These are phyloP conservation scores for Trichogramma pretiosum DNA, from an alignment of 1,140 invertebrate genomes.

Conservation along the genomic window DNA sequence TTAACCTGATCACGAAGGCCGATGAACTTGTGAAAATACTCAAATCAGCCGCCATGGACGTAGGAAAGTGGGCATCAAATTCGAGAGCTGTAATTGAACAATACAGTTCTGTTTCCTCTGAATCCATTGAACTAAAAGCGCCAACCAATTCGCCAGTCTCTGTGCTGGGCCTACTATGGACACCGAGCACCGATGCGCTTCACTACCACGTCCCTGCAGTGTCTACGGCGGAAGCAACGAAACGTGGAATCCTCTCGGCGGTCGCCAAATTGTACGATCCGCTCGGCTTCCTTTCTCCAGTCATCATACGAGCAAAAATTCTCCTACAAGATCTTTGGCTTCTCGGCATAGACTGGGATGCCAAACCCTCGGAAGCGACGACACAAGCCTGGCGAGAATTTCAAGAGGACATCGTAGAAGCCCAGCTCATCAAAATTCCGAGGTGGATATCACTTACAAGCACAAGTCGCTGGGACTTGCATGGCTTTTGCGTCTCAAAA, in stretches of 20 bases:
- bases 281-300: constrained; percentile 9
- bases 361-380: neutral
- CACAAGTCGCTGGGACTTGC: too few species aligned
- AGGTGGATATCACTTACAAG: too few species aligned
- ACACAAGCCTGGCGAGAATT: neutral
- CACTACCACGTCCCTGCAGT: too few species aligned
- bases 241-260: constrained; percentile 12
- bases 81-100: neutral
- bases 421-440: neutral
- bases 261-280: constrained; percentile 19
- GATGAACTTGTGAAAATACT: neutral
- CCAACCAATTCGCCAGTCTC: neutral
- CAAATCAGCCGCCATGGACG: neutral
- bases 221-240: neutral
- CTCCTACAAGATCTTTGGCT: constrained; percentile 13
- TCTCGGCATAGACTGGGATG: constrained; percentile 3
- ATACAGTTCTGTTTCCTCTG: neutral
- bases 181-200: too few species aligned
- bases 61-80: neutral
- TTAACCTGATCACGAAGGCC: neutral
- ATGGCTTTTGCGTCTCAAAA: neutral
- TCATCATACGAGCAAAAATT: constrained; percentile 14
- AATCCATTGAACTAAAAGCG: neutral
- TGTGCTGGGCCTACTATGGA: neutral
- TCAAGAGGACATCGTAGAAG: neutral